These are phyloP conservation scores for Argentina silus DNA, from an alignment of 2,797 vertebrate genomes.

Conservation along the genomic window DNA sequence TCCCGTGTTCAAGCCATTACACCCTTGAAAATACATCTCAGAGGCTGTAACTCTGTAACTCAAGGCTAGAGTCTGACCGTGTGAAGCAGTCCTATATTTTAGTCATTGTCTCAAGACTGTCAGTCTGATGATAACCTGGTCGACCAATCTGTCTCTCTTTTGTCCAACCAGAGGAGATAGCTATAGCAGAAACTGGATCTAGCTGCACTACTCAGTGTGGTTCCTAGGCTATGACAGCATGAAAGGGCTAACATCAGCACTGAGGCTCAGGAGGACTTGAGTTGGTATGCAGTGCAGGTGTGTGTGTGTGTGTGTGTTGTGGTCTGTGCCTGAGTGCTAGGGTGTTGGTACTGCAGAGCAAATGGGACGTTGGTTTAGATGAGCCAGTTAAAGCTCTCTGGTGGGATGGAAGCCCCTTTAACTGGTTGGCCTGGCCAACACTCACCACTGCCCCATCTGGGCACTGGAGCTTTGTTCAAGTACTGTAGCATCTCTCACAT, in stretches of 20 bases:
- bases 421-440: constrained; percentile 38
- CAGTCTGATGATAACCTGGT: too few relatives aligned
- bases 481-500: too few relatives aligned
- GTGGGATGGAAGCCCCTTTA: constrained; percentile 40
- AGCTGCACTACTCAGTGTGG: too few relatives aligned
- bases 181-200: too few relatives aligned
- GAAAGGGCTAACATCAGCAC: not conserved
- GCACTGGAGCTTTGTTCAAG: constrained; percentile 40
- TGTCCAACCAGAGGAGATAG: too few relatives aligned
- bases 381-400: constrained; percentile 38
- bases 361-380: constrained; percentile 25
- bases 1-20: constrained; percentile 16
- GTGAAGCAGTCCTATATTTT: too few relatives aligned
- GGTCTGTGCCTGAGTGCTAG: constrained; percentile 1
- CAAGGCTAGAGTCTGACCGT: too few relatives aligned
- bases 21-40: not conserved
- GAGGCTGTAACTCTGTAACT: not conserved
- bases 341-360: constrained; percentile 21
- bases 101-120: too few relatives aligned
- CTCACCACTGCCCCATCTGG: constrained; percentile 45
- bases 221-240: too few relatives aligned
- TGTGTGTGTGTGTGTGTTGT: constrained; percentile 28
- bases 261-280: not conserved
- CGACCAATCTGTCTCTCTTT: too few relatives aligned
- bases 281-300: constrained; percentile 19